phyloP scores from a whole-genome alignment of 2,797 vertebrate species.

The Gallinago stenura region DNA sequence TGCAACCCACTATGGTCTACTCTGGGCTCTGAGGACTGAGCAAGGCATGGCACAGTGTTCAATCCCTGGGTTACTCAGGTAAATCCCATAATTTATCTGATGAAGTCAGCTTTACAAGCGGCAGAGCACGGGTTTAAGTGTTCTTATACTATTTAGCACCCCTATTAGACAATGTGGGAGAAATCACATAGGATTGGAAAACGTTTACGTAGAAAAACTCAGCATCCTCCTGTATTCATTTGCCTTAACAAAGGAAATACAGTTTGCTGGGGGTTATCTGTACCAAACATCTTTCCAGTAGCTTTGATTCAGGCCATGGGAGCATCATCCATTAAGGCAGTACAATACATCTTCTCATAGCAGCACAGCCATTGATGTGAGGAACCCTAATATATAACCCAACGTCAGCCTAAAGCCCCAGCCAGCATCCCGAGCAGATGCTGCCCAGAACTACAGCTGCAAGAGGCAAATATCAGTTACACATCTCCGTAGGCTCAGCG shows the following conservation, averaged over 20 bases:
- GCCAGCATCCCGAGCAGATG: neutral
- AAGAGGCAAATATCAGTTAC: slow-evolving; percentile 38
- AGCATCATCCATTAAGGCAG: neutral
- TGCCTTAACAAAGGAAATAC: slow-evolving; percentile 8
- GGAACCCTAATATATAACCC: neutral
- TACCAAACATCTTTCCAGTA: neutral
- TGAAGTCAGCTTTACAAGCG: neutral
- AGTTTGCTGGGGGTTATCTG: neutral
- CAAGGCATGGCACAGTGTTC: neutral
- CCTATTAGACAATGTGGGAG: neutral
- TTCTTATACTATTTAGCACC: neutral
- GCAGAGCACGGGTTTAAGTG: neutral
- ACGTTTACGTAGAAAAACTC: neutral
- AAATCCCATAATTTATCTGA: neutral
- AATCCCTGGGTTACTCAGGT: neutral
- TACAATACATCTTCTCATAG: neutral
- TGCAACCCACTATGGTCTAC: accelerated
- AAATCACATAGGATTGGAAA: neutral
- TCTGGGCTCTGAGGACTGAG: neutral
- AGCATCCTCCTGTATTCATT: neutral
- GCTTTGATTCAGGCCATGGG: neutral
- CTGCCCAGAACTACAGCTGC: slow-evolving; percentile 14
- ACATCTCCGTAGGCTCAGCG: neutral
- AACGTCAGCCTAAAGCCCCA: neutral
- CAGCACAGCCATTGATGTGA: neutral